Evolutionary conservation across 2,797 vertebrate species (phyloP).

Genomic region (Gambelia wislizenii): DNA sequence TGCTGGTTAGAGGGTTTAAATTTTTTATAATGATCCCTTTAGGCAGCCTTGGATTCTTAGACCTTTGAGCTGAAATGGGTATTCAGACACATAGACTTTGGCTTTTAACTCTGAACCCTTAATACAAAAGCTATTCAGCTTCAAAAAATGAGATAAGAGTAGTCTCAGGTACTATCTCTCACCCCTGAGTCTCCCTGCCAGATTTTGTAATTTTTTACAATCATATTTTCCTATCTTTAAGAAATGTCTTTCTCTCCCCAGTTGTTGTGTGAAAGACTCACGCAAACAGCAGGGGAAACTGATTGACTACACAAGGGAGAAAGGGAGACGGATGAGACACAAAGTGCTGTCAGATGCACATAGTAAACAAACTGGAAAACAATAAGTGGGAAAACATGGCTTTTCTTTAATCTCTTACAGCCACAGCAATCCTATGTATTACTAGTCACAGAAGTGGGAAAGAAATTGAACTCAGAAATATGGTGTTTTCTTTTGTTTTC

Average conservation of each 20-base stretch:
- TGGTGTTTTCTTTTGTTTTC: slow-evolving; percentile 4
- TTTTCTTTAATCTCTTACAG: slow-evolving; percentile 30
- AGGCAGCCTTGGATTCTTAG: not conserved
- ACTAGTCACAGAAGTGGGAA: not conserved
- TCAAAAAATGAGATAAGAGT: slow-evolving; percentile 32
- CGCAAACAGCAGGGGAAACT: slow-evolving; percentile 38
- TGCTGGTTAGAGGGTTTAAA: not conserved
- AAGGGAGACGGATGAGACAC: slow-evolving; percentile 7
- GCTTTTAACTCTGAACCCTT: not conserved
- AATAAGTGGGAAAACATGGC: not conserved
- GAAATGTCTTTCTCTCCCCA: slow-evolving; percentile 36
- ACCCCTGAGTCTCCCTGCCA: slow-evolving; percentile 33
- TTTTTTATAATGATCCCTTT: not conserved
- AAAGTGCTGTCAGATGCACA: slow-evolving; percentile 37
- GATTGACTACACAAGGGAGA: slow-evolving; percentile 35
- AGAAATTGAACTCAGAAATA: not conserved
- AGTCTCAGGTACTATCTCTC: slow-evolving; percentile 10
- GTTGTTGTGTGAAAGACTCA: slow-evolving; percentile 29
- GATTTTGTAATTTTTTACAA: slow-evolving; percentile 43
- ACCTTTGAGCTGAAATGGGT: slow-evolving; percentile 25
- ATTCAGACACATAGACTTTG: slow-evolving; percentile 4
- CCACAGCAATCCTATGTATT: slow-evolving; percentile 4
- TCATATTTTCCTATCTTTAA: slow-evolving; percentile 38
- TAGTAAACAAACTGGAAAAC: slow-evolving; percentile 40
- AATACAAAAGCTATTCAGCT: slow-evolving; percentile 19